Evolutionary conservation across 2,113 vertebrate species (phyloP).

Genomic region (Todiramphus chloris): DNA sequence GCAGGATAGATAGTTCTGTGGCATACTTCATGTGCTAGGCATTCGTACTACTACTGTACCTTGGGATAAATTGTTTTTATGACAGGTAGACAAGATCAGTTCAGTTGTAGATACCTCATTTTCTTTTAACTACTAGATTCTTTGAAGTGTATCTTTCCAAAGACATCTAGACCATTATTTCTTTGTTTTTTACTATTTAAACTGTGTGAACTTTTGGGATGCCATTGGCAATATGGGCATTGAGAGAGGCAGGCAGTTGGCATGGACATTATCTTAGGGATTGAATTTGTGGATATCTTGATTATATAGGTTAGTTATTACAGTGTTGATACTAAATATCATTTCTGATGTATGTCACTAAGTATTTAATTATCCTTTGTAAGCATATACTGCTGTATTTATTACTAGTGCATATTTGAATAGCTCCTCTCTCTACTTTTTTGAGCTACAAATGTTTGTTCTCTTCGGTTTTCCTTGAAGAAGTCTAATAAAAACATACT

Average conservation of each 20-base stretch:
- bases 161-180: not conserved
- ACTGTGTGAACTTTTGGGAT: not conserved
- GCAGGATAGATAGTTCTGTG: not conserved
- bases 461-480: not conserved
- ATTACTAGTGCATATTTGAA: not conserved
- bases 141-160: not conserved
- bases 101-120: not conserved
- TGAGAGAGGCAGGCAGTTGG: not conserved
- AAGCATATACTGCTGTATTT: not conserved
- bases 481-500: not conserved
- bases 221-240: fast-evolving
- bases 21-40: not conserved
- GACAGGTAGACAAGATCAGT: not conserved
- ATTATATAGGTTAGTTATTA: not conserved
- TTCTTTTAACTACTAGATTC: not conserved
- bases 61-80: not conserved
- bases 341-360: not conserved
- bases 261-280: not conserved
- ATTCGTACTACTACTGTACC: fast-evolving
- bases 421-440: not conserved
- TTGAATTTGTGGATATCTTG: not conserved
- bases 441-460: not conserved
- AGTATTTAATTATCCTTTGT: not conserved
- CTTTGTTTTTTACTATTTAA: not conserved
- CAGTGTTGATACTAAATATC: not conserved